Conservation (phyloP, 1,140 invertebrate species). For the Drusus annulatus region DNA sequence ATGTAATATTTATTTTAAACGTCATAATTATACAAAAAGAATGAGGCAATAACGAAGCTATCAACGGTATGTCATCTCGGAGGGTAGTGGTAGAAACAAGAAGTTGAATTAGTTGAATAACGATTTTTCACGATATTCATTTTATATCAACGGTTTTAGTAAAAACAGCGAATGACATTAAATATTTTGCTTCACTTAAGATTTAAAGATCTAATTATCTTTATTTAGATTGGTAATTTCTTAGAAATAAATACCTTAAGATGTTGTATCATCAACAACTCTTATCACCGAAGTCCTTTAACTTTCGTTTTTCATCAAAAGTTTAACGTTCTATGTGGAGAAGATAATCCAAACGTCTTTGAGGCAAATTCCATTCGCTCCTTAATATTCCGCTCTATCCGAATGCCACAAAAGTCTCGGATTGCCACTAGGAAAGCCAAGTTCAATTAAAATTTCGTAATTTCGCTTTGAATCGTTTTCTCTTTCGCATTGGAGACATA, state of each 20-base stretch:
- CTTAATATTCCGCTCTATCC: conserved; percentile 27
- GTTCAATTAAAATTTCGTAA: conserved; percentile 46
- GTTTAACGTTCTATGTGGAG: conserved; percentile 17
- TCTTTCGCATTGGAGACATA: conserved; percentile 28
- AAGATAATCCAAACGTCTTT: conserved; percentile 27
- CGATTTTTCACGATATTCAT: too few relatives aligned
- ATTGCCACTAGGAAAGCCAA: conserved; percentile 34
- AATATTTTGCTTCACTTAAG: neutral
- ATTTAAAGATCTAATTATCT: neutral
- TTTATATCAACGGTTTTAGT: too few relatives aligned
- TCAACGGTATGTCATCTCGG: too few relatives aligned
- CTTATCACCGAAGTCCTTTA: neutral
- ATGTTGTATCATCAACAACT: too few relatives aligned
- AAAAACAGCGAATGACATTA: neutral
- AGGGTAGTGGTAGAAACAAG: too few relatives aligned
- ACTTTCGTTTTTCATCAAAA: conserved; percentile 34
- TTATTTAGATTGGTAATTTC: neutral
- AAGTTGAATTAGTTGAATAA: too few relatives aligned
- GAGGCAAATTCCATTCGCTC: conserved; percentile 17
- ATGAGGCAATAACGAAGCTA: too few relatives aligned
- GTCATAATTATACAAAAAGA: too few relatives aligned
- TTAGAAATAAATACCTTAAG: neutral
- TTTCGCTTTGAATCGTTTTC: conserved; percentile 41
- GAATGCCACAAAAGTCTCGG: conserved; percentile 31
- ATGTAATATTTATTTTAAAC: too few relatives aligned